Evolutionary conservation across 2,888 invertebrate genomes (phyloP).

Genomic region (Oligia latruncula): DNA sequence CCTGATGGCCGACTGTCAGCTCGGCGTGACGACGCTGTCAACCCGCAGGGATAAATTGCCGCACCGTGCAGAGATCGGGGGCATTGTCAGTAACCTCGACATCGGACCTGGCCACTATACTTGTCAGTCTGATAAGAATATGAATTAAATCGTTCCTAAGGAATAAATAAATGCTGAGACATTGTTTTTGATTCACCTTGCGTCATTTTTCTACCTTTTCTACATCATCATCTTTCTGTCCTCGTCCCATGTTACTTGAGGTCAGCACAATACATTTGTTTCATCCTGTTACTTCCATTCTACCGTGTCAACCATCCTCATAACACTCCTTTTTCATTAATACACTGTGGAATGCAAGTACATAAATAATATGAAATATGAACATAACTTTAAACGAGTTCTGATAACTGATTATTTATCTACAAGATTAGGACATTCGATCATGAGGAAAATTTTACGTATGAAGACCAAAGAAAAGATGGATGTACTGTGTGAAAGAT

Average conservation of each 20-base stretch:
- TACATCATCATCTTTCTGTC: background rate
- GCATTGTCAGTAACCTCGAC: conserved; percentile 64
- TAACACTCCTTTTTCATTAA: background rate
- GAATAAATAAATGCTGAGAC: conserved; percentile 1
- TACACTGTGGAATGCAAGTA: background rate
- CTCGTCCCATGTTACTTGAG: too few relatives aligned
- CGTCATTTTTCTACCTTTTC: background rate
- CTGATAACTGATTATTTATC: background rate
- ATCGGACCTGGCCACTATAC: conserved; percentile 75
- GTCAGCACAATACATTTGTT: background rate
- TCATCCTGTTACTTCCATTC: background rate
- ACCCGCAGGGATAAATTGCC: conserved; percentile 61
- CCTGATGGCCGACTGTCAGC: conserved; percentile 78
- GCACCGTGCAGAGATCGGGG: conserved; percentile 70
- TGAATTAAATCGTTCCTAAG: conserved; percentile 65
- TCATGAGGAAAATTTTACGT: background rate
- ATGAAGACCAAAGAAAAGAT: background rate
- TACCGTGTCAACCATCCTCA: background rate
- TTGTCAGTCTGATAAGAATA: conserved; percentile 71
- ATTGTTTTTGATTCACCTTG: background rate
- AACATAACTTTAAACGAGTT: background rate
- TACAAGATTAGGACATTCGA: background rate
- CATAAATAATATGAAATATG: background rate
- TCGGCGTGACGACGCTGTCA: conserved; percentile 72
- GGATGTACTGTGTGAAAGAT: background rate